Conservation (phyloP, 2,888 invertebrate species). For the Digitonthophagus gazella region DNA sequence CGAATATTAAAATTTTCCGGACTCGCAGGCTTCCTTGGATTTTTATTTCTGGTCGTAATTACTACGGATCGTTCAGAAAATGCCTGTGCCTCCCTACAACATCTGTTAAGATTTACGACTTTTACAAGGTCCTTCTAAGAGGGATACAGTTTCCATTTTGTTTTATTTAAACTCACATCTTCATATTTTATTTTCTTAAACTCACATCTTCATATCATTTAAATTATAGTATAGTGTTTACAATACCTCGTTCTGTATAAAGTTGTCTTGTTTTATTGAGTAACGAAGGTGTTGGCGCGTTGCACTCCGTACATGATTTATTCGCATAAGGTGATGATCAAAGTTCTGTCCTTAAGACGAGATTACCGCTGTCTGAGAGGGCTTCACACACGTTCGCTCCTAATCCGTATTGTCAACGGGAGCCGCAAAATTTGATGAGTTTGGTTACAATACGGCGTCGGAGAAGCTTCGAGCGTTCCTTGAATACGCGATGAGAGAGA, state of each 20-base stretch:
- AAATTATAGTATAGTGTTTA: neutral
- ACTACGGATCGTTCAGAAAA: neutral
- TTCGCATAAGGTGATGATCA: constrained; percentile 49
- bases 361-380: constrained; percentile 44
- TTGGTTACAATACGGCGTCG: constrained; percentile 47
- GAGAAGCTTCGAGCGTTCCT: constrained; percentile 39
- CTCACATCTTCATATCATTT: neutral
- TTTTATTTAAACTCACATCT: neutral
- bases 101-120: neutral
- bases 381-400: constrained; percentile 41
- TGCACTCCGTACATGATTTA: constrained; percentile 12
- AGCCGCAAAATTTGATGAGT: constrained; percentile 51
- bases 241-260: no score
- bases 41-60: neutral
- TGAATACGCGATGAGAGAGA: constrained; percentile 46
- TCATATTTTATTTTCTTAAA: neutral
- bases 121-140: neutral
- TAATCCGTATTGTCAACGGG: constrained; percentile 53
- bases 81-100: neutral
- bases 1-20: neutral
- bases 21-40: neutral
- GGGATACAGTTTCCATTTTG: neutral
- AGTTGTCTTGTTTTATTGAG: neutral
- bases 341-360: constrained; percentile 52
- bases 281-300: neutral